A percentile compares a stretch with the other conserved stretches of the same genome.
Conservation (phyloP, 2,113 vertebrate genomes). For the Dunckerocampus dactyliophorus region DNA sequence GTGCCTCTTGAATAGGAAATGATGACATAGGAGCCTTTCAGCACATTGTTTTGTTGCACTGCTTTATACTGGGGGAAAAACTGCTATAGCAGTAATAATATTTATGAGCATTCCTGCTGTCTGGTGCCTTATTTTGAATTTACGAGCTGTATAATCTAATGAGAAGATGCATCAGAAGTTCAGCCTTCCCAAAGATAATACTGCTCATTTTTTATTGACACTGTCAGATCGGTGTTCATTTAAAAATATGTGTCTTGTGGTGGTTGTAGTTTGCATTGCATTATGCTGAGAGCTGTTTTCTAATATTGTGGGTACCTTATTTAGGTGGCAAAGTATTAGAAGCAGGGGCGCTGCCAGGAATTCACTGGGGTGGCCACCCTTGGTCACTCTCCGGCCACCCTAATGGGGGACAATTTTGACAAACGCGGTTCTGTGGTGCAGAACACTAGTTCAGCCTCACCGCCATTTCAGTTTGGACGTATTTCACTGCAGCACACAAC, state of each 20-base stretch:
- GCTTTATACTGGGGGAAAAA: neutral
- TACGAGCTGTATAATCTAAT: neutral
- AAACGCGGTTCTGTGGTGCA: too few relatives aligned
- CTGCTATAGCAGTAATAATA: neutral
- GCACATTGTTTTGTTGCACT: neutral
- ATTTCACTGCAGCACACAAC: too few relatives aligned
- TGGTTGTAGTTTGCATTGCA: neutral
- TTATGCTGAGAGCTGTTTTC: neutral
- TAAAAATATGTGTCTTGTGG: neutral
- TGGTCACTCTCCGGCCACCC: too few relatives aligned
- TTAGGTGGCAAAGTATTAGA: neutral
- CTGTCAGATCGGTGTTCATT: neutral
- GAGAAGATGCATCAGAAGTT: neutral
- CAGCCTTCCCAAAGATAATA: neutral
- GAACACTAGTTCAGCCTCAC: too few relatives aligned
- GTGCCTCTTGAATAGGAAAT: constrained; percentile 19
- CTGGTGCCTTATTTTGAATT: neutral
- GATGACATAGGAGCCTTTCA: constrained; percentile 10
- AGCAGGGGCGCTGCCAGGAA: too few relatives aligned
- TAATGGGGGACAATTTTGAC: too few relatives aligned
- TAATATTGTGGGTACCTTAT: too few relatives aligned
- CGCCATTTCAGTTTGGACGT: too few relatives aligned
- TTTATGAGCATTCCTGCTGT: neutral
- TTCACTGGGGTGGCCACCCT: too few relatives aligned
- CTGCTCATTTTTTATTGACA: neutral